Base-by-base conservation (phyloP, 2,797 vertebrate species). In the Eupleurogrammus muticus region DNA sequence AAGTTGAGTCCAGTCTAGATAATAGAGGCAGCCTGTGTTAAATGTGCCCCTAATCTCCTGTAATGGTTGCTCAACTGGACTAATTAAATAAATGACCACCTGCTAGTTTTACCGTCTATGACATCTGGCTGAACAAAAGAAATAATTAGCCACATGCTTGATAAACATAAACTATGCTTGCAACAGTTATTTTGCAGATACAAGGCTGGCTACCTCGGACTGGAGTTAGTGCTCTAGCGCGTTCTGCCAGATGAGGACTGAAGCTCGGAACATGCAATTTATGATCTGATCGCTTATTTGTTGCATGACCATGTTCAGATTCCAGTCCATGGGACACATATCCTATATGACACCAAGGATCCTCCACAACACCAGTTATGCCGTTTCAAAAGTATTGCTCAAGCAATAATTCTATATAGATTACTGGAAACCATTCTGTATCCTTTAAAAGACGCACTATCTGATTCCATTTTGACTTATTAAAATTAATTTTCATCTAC, bases 61-160 rank as follows among this genome's bases (percentile, higher is more conserved):
- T 64, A 64, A 79, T 89, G 79, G 77, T 87, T 82, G 84, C 67
- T 90, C 87, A 86, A 87, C 89, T 92, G 91, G 73, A 84, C 83
- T 90, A 93, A 93, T 93, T 91, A 88, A 89, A 90, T 88, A 90
- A 92, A 82, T 81, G 92, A 80, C 93, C 94, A 93, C 93, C 93
- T 94, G 93, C 90, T 91, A 88, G 76, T 87, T 75, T 83, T 82
- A 70, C 64, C 70, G 81, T 86, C 84, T 61, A 82, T 84, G 93
- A 90, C 93, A 94, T 94, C 93, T 95, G 94, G 90, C 87, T 66
- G 85, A 92, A 94, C 91, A 94, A 93, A 94, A 87, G 92, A 90
- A 89, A 87, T 86, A 90, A 93, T 92, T 89, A 90, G 87, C 86
- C 67, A 38, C 86, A 64, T 75, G 80, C 87, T 86, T 83, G 77